These are phyloP conservation scores for Anagyrus pseudococci DNA, from an alignment of 2,888 invertebrate species.

Conservation along the genomic window DNA sequence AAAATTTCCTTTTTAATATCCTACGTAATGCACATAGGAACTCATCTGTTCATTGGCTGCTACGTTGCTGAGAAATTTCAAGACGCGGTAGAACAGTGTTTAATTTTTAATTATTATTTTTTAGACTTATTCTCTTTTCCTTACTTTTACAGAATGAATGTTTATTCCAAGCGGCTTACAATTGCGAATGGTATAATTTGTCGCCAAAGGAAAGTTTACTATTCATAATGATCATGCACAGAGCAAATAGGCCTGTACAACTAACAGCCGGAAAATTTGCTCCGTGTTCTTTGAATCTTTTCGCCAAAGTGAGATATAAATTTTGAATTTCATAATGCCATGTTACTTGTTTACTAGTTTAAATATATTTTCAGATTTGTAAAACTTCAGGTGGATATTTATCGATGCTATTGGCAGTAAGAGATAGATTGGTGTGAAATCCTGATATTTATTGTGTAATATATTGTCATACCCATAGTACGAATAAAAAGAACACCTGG, in stretches of 20 bases:
- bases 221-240: constrained; percentile 39
- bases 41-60: constrained; percentile 27
- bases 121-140: background rate
- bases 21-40: constrained; percentile 17
- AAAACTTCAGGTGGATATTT: constrained; percentile 34
- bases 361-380: constrained; percentile 25
- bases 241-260: constrained; percentile 35
- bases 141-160: constrained; percentile 34
- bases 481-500: no score
- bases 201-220: constrained; percentile 34
- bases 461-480: no score
- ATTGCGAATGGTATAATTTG: constrained; percentile 41
- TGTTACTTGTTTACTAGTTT: background rate
- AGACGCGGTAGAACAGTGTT: constrained; percentile 15
- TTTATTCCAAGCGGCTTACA: constrained; percentile 25
- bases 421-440: constrained; percentile 33
- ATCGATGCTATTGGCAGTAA: constrained; percentile 33
- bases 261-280: constrained; percentile 43
- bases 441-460: no score
- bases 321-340: background rate
- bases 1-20: constrained; percentile 14
- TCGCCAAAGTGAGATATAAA: constrained; percentile 31
- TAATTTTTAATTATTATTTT: no score
- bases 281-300: constrained; percentile 36
- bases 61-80: constrained; percentile 27